These are phyloP conservation scores for Apogon talboti DNA, from an alignment of 2,797 vertebrate genomes.

Conservation along the genomic window DNA sequence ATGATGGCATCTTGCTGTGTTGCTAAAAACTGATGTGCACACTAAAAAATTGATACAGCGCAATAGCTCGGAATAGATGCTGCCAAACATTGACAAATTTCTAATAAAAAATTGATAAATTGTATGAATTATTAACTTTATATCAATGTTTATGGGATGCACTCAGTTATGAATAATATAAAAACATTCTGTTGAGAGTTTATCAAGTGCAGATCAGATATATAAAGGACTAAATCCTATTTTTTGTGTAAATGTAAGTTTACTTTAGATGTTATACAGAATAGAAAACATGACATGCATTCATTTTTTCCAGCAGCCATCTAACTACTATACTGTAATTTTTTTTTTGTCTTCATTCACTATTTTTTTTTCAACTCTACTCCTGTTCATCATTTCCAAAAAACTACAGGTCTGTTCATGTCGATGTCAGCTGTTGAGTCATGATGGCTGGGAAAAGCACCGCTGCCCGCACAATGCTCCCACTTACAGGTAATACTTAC, in stretches of 20 bases:
- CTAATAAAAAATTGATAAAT: neutral
- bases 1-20: slow-evolving; percentile 36
- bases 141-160: neutral
- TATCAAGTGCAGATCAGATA: too few relatives aligned
- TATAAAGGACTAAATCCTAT: too few relatives aligned
- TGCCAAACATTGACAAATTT: neutral
- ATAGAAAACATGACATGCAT: too few relatives aligned
- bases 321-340: neutral
- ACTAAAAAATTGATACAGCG: too few relatives aligned
- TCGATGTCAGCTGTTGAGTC: slow-evolving; percentile 38
- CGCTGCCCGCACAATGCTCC: neutral
- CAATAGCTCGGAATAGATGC: too few relatives aligned
- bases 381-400: slow-evolving; percentile 22
- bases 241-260: too few relatives aligned
- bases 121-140: neutral
- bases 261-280: too few relatives aligned
- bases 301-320: neutral
- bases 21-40: slow-evolving; percentile 13
- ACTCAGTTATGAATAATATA: neutral
- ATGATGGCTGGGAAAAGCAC: slow-evolving; percentile 16
- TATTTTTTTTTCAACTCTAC: neutral
- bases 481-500: neutral
- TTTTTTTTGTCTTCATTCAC: too few relatives aligned
- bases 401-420: slow-evolving; percentile 57
- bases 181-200: neutral